Evolutionary conservation across 2,888 invertebrate genomes (phyloP), one percentile per base, ranked within the genome.

Genomic region (Leptura quadrifasciata): DNA sequence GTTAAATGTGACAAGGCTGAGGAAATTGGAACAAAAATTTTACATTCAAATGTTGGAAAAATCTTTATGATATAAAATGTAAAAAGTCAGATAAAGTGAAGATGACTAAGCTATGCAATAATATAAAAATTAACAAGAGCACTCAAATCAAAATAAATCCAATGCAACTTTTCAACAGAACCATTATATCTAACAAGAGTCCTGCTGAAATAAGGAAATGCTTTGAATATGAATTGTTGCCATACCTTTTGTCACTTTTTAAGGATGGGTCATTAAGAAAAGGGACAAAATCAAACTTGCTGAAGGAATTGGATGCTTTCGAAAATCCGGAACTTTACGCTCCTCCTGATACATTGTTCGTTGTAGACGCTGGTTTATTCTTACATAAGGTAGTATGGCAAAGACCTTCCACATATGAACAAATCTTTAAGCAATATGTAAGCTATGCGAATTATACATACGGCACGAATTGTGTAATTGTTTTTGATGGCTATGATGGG

Each of bases 1-100:
- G 67, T 79, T 63, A 15, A 55, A 18, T 4, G 58, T 31, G 31
- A 21, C n/a, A 39, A 39, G 12, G 39, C 39, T 39, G 39, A 39
- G 39, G 39, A 39, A 39, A 39, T 39, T 39, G 39, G 39, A 39
- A 39, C 39, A 39, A 39, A 39, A 6, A 39, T 39, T 6, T 39
- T 39, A 9, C 39, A 39, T 39, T 39, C 39, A 39, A 39, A 39
- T 12, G 39, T 39, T 39, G 39, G 39, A 39, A 39, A 9, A 9
- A 9, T 39, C 12, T 39, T 39, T 39, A 39, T 12, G 6, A 12
- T n/a, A 39, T 39, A 39, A 39, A 39, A 39, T 39, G 12, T 39
- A 39, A 39, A 39, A 39, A 39, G 39, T 39, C 39, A 39, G 39
- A 39, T 39, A 39, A 39, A 39, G 39, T 39, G 39, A 39, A 39